These are phyloP conservation scores for Bacillus rossius DNA, from an alignment of 1,140 invertebrate genomes.

Conservation along the genomic window DNA sequence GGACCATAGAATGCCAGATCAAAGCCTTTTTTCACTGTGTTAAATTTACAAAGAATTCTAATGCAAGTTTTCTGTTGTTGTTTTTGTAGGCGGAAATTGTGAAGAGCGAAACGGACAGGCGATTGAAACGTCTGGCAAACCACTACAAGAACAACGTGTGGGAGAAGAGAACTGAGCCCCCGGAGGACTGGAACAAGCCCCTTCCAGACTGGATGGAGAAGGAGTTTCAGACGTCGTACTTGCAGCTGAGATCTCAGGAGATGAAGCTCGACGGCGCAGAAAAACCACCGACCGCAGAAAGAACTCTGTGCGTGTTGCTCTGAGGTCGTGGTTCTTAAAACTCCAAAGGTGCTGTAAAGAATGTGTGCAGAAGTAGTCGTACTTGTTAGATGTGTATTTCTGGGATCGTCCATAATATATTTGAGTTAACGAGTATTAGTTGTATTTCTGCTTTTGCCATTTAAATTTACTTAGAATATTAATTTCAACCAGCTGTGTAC, in stretches of 20 bases:
- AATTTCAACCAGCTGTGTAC: no score
- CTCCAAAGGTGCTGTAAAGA: no score
- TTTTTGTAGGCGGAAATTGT: conserved; percentile 57
- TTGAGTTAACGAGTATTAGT: no score
- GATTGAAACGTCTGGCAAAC: conserved; percentile 51
- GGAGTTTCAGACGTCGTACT: conserved; percentile 57
- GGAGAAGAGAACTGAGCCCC: conserved; percentile 66
- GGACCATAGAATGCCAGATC: no score
- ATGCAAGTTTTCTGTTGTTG: conserved; percentile 9
- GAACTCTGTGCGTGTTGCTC: conserved; percentile 8
- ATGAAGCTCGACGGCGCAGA: conserved; percentile 41
- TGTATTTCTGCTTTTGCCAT: no score
- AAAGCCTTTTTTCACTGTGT: no score
- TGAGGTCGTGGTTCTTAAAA: neutral
- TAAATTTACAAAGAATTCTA: neutral
- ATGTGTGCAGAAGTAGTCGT: no score
- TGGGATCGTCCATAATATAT: no score
- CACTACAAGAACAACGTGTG: conserved; percentile 72
- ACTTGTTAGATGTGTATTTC: no score
- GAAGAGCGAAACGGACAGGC: conserved; percentile 60
- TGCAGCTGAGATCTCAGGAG: conserved; percentile 57
- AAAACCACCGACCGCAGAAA: neutral
- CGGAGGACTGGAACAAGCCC: conserved; percentile 69
- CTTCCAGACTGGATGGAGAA: conserved; percentile 68
- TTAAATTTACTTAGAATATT: no score